Evolutionary conservation across 2,113 vertebrate genomes (phyloP).

Genomic region (Zapus hudsonius): DNA sequence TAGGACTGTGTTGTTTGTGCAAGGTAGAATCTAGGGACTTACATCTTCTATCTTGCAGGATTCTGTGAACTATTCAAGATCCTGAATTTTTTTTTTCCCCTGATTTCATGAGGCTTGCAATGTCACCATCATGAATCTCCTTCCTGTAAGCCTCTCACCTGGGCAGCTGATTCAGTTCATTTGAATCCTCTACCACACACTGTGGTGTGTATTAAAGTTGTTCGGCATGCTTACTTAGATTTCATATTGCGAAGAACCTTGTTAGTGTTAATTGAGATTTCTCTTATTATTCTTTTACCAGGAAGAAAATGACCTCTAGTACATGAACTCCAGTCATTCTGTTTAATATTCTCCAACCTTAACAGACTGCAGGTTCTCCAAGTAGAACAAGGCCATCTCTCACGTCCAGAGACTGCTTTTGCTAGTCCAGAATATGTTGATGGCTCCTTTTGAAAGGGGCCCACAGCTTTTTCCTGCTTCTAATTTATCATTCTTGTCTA

Average conservation of each 20-base stretch:
- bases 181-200: background rate
- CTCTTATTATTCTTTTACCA: background rate
- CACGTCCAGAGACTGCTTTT: background rate
- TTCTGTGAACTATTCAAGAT: background rate
- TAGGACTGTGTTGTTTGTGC: background rate
- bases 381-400: background rate
- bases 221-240: background rate
- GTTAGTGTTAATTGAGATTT: background rate
- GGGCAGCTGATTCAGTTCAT: too few species aligned
- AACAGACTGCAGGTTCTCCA: background rate
- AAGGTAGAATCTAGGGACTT: background rate
- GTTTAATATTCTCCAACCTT: background rate
- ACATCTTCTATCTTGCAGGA: background rate
- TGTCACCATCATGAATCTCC: background rate
- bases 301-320: background rate
- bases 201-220: background rate
- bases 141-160: background rate
- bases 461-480: background rate
- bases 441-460: background rate
- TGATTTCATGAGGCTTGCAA: background rate
- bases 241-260: background rate
- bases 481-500: background rate
- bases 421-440: accelerated
- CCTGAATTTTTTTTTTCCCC: background rate
- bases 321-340: background rate